Evolutionary conservation across 2,888 invertebrate genomes (phyloP).

Genomic region (Mesorhabditis belari): DNA sequence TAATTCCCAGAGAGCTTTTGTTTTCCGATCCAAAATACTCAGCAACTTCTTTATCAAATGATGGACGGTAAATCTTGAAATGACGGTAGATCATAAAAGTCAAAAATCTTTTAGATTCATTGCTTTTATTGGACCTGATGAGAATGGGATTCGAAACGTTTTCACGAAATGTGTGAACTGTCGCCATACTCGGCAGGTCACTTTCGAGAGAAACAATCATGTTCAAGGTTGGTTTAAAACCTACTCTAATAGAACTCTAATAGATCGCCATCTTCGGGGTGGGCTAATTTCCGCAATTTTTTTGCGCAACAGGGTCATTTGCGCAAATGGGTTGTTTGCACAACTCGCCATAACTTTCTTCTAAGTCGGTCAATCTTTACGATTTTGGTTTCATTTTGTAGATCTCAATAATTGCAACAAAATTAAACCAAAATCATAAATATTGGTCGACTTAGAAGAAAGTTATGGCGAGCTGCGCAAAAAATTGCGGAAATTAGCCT

Average conservation of each 20-base stretch:
- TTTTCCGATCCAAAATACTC: slow-evolving; percentile 50
- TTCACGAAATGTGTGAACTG: slow-evolving; percentile 46
- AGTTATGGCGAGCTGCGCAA: too few species aligned
- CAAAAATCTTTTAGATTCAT: slow-evolving; percentile 17
- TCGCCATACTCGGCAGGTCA: slow-evolving; percentile 40
- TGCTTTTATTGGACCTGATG: slow-evolving; percentile 49
- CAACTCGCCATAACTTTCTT: too few species aligned
- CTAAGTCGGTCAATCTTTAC: too few species aligned
- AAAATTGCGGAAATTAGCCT: too few species aligned
- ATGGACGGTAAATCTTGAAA: slow-evolving; percentile 23
- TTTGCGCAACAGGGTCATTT: too few species aligned
- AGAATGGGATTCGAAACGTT: slow-evolving; percentile 43
- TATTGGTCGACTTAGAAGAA: too few species aligned
- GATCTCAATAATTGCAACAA: too few species aligned
- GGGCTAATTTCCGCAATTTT: too few species aligned
- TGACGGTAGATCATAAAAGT: neutral
- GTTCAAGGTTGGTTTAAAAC: slow-evolving; percentile 29
- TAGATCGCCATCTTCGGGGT: too few species aligned
- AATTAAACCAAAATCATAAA: too few species aligned
- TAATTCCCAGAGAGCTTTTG: slow-evolving; percentile 38
- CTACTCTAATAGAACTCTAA: neutral
- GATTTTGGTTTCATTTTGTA: too few species aligned
- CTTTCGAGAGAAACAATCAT: slow-evolving; percentile 43
- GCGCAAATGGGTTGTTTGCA: too few species aligned
- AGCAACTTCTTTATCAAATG: slow-evolving; percentile 43